phyloP scores from a whole-genome alignment of 2,888 invertebrate genomes.

The Scaptomyza tumidula region DNA sequence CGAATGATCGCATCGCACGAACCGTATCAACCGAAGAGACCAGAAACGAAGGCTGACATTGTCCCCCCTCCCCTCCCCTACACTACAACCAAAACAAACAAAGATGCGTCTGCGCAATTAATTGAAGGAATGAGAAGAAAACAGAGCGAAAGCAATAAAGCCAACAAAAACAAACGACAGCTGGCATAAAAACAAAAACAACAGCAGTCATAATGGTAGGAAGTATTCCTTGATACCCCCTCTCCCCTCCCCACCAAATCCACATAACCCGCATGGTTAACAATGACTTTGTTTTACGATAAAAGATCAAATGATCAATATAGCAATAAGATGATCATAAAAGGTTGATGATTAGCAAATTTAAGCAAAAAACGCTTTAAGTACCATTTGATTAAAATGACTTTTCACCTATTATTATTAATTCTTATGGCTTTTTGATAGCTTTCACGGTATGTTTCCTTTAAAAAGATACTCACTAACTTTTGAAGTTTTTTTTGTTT shows the following conservation, averaged over 20 bases:
- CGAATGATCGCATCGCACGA: slow-evolving; percentile 14
- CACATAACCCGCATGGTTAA: background rate
- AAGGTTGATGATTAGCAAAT: too few relatives aligned
- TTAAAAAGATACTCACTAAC: too few relatives aligned
- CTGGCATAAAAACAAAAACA: slow-evolving; percentile 23
- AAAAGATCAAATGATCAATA: background rate
- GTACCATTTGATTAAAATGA: too few relatives aligned
- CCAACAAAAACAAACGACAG: slow-evolving; percentile 15
- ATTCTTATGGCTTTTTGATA: too few relatives aligned
- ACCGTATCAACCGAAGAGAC: slow-evolving; percentile 4
- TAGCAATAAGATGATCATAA: background rate
- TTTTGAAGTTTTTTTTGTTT: too few relatives aligned
- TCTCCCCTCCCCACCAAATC: too few relatives aligned
- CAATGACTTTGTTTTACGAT: background rate
- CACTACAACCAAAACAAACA: slow-evolving; percentile 27
- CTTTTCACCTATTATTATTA: too few relatives aligned
- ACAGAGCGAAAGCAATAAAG: slow-evolving; percentile 9
- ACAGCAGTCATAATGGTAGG: slow-evolving; percentile 28
- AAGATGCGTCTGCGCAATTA: slow-evolving; percentile 68
- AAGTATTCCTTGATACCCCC: background rate
- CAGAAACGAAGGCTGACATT: slow-evolving; percentile 20
- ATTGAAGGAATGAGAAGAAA: slow-evolving; percentile 42
- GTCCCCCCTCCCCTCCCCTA: background rate
- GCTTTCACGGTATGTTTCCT: too few relatives aligned
- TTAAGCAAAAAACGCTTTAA: too few relatives aligned